Evolutionary conservation across 2,888 invertebrate genomes (phyloP).

Genomic region (Callimorpha dominula): DNA sequence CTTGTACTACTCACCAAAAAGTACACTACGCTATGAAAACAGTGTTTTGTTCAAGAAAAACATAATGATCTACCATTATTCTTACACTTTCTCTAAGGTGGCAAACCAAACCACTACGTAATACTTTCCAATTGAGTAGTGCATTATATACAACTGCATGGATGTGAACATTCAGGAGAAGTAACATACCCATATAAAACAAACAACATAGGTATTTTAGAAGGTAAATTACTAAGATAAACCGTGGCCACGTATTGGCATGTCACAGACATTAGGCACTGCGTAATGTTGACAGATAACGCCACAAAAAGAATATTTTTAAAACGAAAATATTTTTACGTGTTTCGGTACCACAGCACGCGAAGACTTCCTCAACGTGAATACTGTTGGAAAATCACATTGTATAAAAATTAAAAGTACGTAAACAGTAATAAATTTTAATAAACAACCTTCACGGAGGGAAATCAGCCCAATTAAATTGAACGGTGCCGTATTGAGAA

Average conservation of each 20-base stretch:
- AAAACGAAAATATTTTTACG: background rate
- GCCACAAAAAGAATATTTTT: background rate
- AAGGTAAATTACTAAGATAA: slow-evolving; percentile 19
- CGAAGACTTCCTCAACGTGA: slow-evolving; percentile 4
- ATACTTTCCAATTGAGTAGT: background rate
- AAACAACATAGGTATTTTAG: slow-evolving; percentile 23
- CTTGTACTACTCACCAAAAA: background rate
- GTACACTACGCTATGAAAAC: background rate
- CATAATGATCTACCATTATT: background rate
- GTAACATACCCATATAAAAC: slow-evolving; percentile 26
- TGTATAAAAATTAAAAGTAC: slow-evolving; percentile 20
- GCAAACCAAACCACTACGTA: background rate
- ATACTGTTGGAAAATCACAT: slow-evolving; percentile 18
- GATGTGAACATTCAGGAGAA: background rate
- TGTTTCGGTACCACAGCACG: slow-evolving; percentile 1
- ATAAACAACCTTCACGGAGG: slow-evolving; percentile 39
- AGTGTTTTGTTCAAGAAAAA: background rate
- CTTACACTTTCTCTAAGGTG: background rate
- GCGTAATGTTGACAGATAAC: background rate
- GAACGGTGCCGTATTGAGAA: slow-evolving; percentile 27
- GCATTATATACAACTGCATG: background rate
- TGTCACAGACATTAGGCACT: slow-evolving; percentile 15
- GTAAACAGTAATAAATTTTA: slow-evolving; percentile 31
- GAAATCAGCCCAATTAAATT: slow-evolving; percentile 39
- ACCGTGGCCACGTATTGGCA: slow-evolving; percentile 21